Base-by-base conservation (phyloP, 2,888 invertebrate genomes). In the Lamellibrachia columna region DNA sequence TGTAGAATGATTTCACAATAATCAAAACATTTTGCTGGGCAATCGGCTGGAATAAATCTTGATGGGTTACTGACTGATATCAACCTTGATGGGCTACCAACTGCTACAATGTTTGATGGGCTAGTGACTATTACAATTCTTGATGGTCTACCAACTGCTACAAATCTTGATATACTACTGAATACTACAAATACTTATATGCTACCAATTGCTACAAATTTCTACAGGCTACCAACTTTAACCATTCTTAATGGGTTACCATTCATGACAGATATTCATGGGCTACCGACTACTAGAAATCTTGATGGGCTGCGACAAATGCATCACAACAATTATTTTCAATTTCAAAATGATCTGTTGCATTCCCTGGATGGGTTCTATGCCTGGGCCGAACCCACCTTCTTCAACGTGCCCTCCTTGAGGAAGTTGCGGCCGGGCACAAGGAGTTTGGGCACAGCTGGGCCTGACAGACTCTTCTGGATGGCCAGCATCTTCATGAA, bases 351-450 rank as follows among this genome's bases (percentile, higher is more conserved):
- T 55, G 55, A 9, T 55, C 9, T 55, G 55, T 7, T 55, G 9
- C 55, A 9, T 55, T 55, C 3, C 7, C 55, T 9, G 3, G 9
- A 9, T 55, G 55, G 55, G 9, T 55, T 55, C 9, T 55, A 55
- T 3, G 55, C 55, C 3, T 3, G 55, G 7, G 22, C 15, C 75
- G 22, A 15, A 75, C 75, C 75, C 93, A 96, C 96, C 95, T 96
- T 96, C 93, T 95, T 95, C 6, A 96, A 94, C 40, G 94, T 93
- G 7, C 96, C 96, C 96, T 98, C 98, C 95, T 97, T 98, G 92
- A 98, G 97, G 91, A 98, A 97, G 94, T 97, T 97, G n/a, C 98
- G 97, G 6, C 97, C 97, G 58, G 98, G 98, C 93, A 97, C 97
- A 0, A 98, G 97, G 90, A 98, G 97, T 94, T 97, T 97, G 1